Percentiles rank a stretch among this genome's conserved stretches.
Evolutionary conservation across 2,888 invertebrate species (phyloP).

Genomic region (Pharmacophagus antenor): DNA sequence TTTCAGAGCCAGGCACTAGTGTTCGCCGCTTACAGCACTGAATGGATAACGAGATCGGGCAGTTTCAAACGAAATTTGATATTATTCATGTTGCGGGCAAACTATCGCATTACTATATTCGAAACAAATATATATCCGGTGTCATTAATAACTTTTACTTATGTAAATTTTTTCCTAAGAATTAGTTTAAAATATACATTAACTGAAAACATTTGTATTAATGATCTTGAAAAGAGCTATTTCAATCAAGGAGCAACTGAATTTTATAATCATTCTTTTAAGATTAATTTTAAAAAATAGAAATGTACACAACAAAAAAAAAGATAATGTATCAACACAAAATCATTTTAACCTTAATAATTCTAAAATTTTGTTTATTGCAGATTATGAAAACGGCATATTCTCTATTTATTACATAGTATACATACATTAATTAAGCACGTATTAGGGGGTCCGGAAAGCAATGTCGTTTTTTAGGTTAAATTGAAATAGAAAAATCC

Average conservation of each 20-base stretch:
- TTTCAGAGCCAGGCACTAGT: slow-evolving; percentile 22
- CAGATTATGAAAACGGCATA: slow-evolving; percentile 69
- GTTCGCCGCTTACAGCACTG: slow-evolving; percentile 40
- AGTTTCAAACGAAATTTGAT: slow-evolving; percentile 51
- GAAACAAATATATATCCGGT: slow-evolving; percentile 57
- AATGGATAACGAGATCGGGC: slow-evolving; percentile 56
- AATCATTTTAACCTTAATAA: too few relatives aligned
- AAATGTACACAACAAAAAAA: too few relatives aligned
- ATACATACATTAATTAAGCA: slow-evolving; percentile 53
- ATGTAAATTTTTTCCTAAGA: slow-evolving; percentile 40
- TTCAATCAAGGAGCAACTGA: too few relatives aligned
- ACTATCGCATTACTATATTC: slow-evolving; percentile 48
- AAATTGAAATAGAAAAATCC: too few relatives aligned
- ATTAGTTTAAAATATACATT: background rate
- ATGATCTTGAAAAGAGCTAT: too few relatives aligned
- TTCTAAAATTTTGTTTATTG: slow-evolving; percentile 31
- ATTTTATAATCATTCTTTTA: too few relatives aligned
- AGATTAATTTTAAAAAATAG: too few relatives aligned
- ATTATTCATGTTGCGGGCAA: slow-evolving; percentile 52
- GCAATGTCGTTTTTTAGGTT: too few relatives aligned
- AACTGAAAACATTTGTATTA: too few relatives aligned
- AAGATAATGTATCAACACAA: too few relatives aligned
- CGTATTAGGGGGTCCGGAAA: too few relatives aligned
- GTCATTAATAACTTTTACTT: slow-evolving; percentile 55
- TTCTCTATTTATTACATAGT: slow-evolving; percentile 65